These are phyloP conservation scores for Arothron firmamentum DNA, from an alignment of 2,113 vertebrate species.

Conservation along the genomic window DNA sequence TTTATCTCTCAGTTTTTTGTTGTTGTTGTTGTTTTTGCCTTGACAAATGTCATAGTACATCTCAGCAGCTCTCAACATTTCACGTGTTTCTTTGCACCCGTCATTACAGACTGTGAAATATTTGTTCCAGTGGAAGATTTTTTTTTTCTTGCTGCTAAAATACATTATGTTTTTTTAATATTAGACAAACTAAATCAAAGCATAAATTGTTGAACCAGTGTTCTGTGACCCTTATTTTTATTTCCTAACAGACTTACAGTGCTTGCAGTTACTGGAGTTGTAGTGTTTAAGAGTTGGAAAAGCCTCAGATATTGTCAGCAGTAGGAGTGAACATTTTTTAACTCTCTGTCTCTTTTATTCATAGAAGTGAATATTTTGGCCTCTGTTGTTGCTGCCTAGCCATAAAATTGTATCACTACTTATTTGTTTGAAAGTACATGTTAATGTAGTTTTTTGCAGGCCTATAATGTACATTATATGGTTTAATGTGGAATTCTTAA, in stretches of 20 bases:
- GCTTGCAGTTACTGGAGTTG: constrained; percentile 33
- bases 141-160: constrained; percentile 73
- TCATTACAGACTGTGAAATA: constrained; percentile 74
- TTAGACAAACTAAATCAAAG: constrained; percentile 46
- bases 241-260: constrained; percentile 35
- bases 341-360: constrained; percentile 35
- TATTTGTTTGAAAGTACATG: constrained; percentile 40
- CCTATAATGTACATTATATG: constrained; percentile 51
- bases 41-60: constrained; percentile 22
- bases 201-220: constrained; percentile 41
- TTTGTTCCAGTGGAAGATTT: constrained; percentile 52
- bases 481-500: constrained; percentile 55
- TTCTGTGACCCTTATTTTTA: constrained; percentile 39
- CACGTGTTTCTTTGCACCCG: constrained; percentile 56
- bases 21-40: constrained; percentile 20
- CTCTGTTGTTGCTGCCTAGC: constrained; percentile 54
- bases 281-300: constrained; percentile 33
- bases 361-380: constrained; percentile 44
- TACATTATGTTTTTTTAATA: constrained; percentile 41
- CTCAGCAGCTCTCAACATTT: constrained; percentile 30
- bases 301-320: constrained; percentile 20
- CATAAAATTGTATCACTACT: constrained; percentile 36
- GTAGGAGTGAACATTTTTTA: constrained; percentile 30
- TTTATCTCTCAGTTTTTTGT: constrained; percentile 20
- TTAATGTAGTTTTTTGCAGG: constrained; percentile 51